These are phyloP conservation scores for Sebastes iracundus DNA, from an alignment of 2,797 vertebrate species.

Conservation along the genomic window DNA sequence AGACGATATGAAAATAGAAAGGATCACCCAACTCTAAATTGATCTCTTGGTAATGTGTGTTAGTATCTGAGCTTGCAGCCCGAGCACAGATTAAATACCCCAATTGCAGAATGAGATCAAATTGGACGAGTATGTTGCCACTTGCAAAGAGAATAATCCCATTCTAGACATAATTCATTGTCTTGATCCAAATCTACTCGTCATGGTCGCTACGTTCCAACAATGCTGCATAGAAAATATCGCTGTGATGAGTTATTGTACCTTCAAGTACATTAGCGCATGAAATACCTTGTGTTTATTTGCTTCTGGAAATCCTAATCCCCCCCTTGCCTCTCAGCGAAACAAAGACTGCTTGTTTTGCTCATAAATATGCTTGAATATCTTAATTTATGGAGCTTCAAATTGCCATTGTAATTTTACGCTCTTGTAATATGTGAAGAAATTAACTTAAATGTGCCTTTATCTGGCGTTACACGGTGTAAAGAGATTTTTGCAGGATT, in stretches of 20 bases:
- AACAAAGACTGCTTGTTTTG: slow-evolving; percentile 37
- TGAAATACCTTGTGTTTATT: slow-evolving; percentile 47
- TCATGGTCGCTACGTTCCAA: slow-evolving; percentile 20
- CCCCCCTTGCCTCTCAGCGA: slow-evolving; percentile 8
- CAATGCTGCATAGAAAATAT: slow-evolving; percentile 36
- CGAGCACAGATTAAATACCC: slow-evolving; percentile 3
- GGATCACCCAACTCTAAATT: neutral
- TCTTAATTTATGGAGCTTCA: slow-evolving; percentile 29
- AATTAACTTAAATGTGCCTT: slow-evolving; percentile 37
- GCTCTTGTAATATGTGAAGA: slow-evolving; percentile 27
- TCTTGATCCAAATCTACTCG: slow-evolving; percentile 31
- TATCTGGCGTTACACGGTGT: slow-evolving; percentile 30
- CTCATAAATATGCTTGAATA: slow-evolving; percentile 33
- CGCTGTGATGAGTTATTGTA: slow-evolving; percentile 35
- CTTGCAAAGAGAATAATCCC: slow-evolving; percentile 40
- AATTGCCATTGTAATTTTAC: slow-evolving; percentile 35
- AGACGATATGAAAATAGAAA: too few species aligned
- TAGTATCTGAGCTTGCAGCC: slow-evolving; percentile 8
- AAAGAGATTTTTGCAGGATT: slow-evolving; percentile 42
- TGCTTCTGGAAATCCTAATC: slow-evolving; percentile 44
- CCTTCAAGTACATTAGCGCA: slow-evolving; percentile 38
- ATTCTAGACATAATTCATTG: slow-evolving; percentile 30
- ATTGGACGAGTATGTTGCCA: slow-evolving; percentile 1
- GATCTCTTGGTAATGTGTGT: slow-evolving; percentile 7
- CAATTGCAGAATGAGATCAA: slow-evolving; percentile 7